Evolutionary conservation across 2,113 vertebrate genomes (phyloP).

Genomic region (Bufo bufo): DNA sequence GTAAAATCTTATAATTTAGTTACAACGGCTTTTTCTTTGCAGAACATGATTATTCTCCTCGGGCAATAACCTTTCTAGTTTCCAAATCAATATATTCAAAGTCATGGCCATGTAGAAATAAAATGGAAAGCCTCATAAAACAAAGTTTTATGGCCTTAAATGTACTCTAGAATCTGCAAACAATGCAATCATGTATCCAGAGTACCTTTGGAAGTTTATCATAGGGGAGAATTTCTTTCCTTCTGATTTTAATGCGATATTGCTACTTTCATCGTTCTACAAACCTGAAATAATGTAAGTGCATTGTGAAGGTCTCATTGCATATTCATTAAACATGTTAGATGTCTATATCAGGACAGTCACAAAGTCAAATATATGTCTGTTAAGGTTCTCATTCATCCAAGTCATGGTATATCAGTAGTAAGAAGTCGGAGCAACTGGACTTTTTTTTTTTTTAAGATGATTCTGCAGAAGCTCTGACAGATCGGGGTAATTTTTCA

Average conservation of each 20-base stretch:
- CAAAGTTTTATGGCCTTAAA: conserved; percentile 49
- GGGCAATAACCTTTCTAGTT: conserved; percentile 39
- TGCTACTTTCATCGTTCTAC: conserved; percentile 58
- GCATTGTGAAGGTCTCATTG: conserved; percentile 55
- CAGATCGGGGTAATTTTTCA: too few relatives aligned
- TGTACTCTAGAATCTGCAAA: conserved; percentile 45
- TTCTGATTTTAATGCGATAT: conserved; percentile 56
- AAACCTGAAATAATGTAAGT: conserved; percentile 49
- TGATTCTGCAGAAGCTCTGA: too few relatives aligned
- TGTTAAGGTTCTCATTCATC: too few relatives aligned
- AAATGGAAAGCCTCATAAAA: conserved; percentile 54
- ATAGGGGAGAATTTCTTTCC: conserved; percentile 56
- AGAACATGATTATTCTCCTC: conserved; percentile 36
- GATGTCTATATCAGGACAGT: conserved; percentile 9
- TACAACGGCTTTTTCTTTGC: conserved; percentile 20
- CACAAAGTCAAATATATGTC: conserved; percentile 32
- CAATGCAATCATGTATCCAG: conserved; percentile 46
- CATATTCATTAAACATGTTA: conserved; percentile 26
- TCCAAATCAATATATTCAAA: conserved; percentile 56
- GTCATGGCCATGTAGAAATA: conserved; percentile 46
- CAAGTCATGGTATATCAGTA: too few relatives aligned
- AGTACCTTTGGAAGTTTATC: conserved; percentile 39
- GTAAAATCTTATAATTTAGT: conserved; percentile 28
- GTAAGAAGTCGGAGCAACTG: too few relatives aligned
- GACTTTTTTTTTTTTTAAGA: too few relatives aligned